A percentile compares a stretch with the other conserved stretches of the same genome.
These are phyloP conservation scores for Drosophila pseudoobscura DNA, from an alignment of 1,140 invertebrate genomes.

Conservation along the genomic window DNA sequence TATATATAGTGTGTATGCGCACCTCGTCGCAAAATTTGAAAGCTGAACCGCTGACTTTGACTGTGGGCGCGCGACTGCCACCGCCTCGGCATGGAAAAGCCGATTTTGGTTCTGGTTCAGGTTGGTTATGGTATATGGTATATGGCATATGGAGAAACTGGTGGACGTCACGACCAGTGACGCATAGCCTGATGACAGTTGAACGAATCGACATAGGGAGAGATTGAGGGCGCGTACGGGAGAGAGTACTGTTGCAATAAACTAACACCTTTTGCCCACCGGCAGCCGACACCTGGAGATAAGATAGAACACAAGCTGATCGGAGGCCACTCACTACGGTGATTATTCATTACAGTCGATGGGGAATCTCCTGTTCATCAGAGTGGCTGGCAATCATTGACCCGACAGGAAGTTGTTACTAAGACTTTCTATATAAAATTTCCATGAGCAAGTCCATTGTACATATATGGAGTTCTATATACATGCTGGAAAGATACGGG, in stretches of 20 bases:
- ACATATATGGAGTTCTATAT: conserved; percentile 6
- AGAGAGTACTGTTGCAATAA: conserved; percentile 32
- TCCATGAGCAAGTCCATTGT: conserved; percentile 5
- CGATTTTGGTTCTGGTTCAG: conserved; percentile 57
- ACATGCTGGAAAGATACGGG: conserved; percentile 1
- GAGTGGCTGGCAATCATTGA: conserved; percentile 15
- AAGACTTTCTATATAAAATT: not conserved
- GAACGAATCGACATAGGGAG: conserved; percentile 14
- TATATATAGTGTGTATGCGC: conserved; percentile 24
- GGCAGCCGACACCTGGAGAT: conserved; percentile 35
- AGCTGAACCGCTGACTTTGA: conserved; percentile 60
- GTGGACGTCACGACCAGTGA: conserved; percentile 38
- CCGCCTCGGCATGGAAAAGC: conserved; percentile 30
- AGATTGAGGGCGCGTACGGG: conserved; percentile 4
- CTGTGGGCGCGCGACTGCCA: conserved; percentile 71
- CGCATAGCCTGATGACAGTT: conserved; percentile 47
- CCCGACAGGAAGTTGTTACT: conserved; percentile 20
- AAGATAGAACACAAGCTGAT: conserved; percentile 41
- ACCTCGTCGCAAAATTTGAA: conserved; percentile 40
- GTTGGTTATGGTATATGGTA: not conserved
- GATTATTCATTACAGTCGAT: not conserved
- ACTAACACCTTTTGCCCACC: conserved; percentile 47
- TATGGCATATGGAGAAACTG: not conserved
- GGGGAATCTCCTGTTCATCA: conserved; percentile 10
- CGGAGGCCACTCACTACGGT: not conserved